These are phyloP conservation scores for Tamias sibiricus DNA, from an alignment of 2,113 vertebrate species.

Conservation along the genomic window DNA sequence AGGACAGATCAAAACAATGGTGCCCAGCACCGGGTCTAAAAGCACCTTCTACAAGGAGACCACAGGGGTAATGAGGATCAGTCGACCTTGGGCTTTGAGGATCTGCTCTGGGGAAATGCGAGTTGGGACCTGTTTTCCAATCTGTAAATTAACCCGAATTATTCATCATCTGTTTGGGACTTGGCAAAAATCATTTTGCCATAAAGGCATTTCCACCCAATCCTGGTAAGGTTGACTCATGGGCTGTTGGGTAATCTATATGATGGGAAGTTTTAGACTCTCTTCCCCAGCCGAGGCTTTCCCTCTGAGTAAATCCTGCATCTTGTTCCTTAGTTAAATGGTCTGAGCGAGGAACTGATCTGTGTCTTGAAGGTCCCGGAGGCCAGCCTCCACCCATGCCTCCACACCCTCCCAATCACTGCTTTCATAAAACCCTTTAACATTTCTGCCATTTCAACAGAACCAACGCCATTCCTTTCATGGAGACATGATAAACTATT, in stretches of 20 bases:
- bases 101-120: conserved; percentile 21
- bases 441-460: conserved; percentile 35
- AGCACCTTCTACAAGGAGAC: not conserved
- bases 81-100: not conserved
- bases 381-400: not conserved
- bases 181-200: conserved; percentile 61
- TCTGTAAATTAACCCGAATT: conserved; percentile 68
- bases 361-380: not conserved
- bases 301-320: not conserved
- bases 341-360: not conserved
- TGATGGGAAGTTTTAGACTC: not conserved
- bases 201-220: conserved; percentile 37
- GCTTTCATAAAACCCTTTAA: conserved; percentile 15
- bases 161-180: conserved; percentile 55
- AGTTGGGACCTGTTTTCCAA: conserved; percentile 49
- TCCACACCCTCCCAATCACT: not conserved
- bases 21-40: not conserved
- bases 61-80: not conserved
- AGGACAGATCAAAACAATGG: not conserved
- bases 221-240: conserved; percentile 51
- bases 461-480: conserved; percentile 5
- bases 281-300: not conserved
- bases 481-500: conserved; percentile 58
- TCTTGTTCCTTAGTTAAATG: not conserved
- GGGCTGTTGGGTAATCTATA: conserved; percentile 42